Base-by-base conservation (phyloP, 2,888 invertebrate species). In the Cryptus viduatorius region DNA sequence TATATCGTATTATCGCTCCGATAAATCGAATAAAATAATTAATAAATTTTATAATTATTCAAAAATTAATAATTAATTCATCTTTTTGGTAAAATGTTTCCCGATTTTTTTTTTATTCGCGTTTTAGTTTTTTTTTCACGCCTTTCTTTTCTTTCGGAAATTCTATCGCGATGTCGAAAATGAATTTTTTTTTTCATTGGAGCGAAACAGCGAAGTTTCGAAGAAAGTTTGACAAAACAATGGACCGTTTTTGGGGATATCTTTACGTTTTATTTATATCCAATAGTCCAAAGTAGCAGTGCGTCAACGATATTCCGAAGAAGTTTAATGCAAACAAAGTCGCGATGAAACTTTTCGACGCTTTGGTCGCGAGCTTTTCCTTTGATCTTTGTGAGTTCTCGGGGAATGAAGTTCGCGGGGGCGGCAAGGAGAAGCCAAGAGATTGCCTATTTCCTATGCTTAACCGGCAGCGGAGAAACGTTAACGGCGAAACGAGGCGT, bases 361-460 rank as follows among this genome's bases (percentile, higher is more conserved):
- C 68, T 68, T 72, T 61, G 24, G 44, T 19, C 59, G 24, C 31
- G 24, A 19, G 24, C 56, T 77, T 71, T 48, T 82, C 65, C 82
- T 82, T 82, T 82, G 82, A 82, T 77, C 82, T 72, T 77, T 31
- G 8, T 19, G 24, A 24, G 24, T 19, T 56, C 56, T 12, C 56
- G 56, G 19, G 24, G 10, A 37, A 37, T 0, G 7, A 37, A 5
- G 37, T 37, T 4, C 4, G 37, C 37, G 37, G 37, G 37, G 5
- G 8, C 37, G 37, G 37, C 7, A 37, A 4, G 37, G 37, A 8
- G 37, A 37, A 37, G 37, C 37, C 37, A 71, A 69, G 65, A 56
- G 82, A 82, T 82, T 82, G 19, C 12, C 56, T 50, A 29, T 69
- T 50, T 50, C 48, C 48, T 16, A 44, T 42, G 29, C 8, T 16